A percentile compares a stretch with the other conserved stretches of the same genome.
These are phyloP conservation scores for Gallinago paraguaiae DNA, from an alignment of 2,113 vertebrate species.

Conservation along the genomic window DNA sequence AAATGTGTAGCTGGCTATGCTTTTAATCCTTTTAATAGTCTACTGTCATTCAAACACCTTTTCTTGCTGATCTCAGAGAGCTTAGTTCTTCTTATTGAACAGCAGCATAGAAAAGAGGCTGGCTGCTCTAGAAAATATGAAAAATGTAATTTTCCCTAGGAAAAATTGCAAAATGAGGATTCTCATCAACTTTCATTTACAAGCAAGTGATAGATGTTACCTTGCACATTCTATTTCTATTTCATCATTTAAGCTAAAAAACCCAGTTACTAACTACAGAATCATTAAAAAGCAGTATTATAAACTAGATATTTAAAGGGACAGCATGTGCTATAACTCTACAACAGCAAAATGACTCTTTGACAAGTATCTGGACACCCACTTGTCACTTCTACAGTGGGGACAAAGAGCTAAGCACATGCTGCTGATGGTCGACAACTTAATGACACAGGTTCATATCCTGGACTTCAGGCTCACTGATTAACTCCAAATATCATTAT, in stretches of 20 bases:
- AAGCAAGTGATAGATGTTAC: background rate
- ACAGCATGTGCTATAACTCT: background rate
- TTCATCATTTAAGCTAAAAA: background rate
- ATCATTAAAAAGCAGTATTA: background rate
- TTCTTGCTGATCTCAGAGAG: background rate
- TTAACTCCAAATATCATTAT: background rate
- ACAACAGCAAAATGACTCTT: background rate
- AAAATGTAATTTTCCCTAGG: background rate
- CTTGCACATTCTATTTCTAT: background rate
- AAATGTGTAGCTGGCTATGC: background rate
- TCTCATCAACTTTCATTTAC: background rate
- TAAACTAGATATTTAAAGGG: background rate
- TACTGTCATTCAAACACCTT: background rate
- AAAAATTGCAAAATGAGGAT: background rate
- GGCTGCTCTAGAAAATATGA: background rate
- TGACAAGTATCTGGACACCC: background rate
- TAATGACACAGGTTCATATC: background rate
- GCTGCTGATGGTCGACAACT: background rate
- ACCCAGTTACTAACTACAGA: background rate
- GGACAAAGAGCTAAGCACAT: background rate
- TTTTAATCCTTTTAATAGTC: background rate
- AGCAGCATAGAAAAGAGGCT: background rate
- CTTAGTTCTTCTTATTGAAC: background rate
- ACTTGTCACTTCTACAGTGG: background rate
- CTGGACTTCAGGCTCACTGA: background rate